Evolutionary conservation across 2,797 vertebrate genomes (phyloP), one percentile per base, ranked within the genome.

Genomic region (Acanthurus tractus): DNA sequence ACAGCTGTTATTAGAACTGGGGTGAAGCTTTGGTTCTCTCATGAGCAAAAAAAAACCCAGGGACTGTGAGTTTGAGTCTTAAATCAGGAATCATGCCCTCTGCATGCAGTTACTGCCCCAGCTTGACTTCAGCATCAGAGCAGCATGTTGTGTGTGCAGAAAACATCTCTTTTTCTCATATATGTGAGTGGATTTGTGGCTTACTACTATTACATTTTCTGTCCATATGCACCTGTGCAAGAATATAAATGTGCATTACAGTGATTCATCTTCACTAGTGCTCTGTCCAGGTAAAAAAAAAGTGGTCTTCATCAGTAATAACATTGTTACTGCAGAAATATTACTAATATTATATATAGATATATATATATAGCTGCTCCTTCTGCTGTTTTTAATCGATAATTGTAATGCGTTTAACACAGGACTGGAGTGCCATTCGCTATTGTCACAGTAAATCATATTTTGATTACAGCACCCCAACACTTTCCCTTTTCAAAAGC

Each of bases 231-330:
- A 44, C 14, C 22, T 34, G 42, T 63, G 53, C 48, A n/a, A 7
- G 62, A 45, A 55, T 59, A 61, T 40, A 72, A 46, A 55, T 70
- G 22, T 42, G 18, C 18, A 45, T 46, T 44, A n/a, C 20, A 34
- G 40, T 46, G 63, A 78, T 68, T 36, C 14, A 5, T 64, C 54
- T 72, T 59, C 65, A 38, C 15, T 54, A 42, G 23, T 49, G 50
- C 42, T 46, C 10, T 23, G 34, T 13, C 6, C 44, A 48, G n/a
- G 29, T 44, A 17, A 25, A 40, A 40, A 62, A 64, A 49, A 29
- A 13, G 8, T 14, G 38, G n/a, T 4, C 6, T 11, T 64, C 36
- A n/a, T 52, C 17, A 20, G n/a, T 15, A 63, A 67, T 25, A 49
- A 36, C 1, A 1, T 50, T 20, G 11, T 29, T 25, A 57, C 29